Evolutionary conservation across 2,113 vertebrate genomes (phyloP), one percentile per base, ranked within the genome.

Genomic region (Manacus vitellinus): DNA sequence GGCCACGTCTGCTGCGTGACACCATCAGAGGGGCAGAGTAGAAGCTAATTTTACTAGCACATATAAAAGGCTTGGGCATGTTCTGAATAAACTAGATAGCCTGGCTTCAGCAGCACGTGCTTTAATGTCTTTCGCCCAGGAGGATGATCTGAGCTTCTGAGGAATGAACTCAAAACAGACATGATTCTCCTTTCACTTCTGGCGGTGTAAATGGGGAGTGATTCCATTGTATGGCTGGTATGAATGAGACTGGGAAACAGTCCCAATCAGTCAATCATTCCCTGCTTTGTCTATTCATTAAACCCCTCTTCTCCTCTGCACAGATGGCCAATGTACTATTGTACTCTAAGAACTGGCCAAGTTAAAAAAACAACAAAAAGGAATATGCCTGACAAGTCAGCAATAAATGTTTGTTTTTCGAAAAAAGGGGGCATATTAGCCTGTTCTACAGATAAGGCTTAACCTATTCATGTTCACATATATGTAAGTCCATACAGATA

Each of bases 261-360:
- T 93, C 96, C 96, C 96, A 96, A 94, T 95, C 96, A 96, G 96
- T 97, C 96, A 97, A 96, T 96, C 96, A 97, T 96, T 96, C 96
- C 68, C 83, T 85, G 96, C 95, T 97, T 97, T 97, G 96, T 97
- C 96, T 97, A 96, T 96, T 97, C 96, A 96, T 96, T 97, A 97
- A 96, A 94, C 91, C 91, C 88, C 88, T 96, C 96, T 92, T 95
- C 96, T 95, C 94, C 93, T 96, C 92, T 97, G 95, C 96, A 97
- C 96, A 96, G 96, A 97, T 96, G 96, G 96, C 94, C 96, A 96
- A 93, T 95, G 95, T 96, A 92, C 95, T 96, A 96, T 97, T 97
- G 96, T 96, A 94, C 96, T 96, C 85, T 67, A 95, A 94, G 85
- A 86, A 96, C 81, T 71, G 92, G 85, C 91, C 76, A 92, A 96